These are phyloP conservation scores for Choreutis nemorana DNA, from an alignment of 2,888 invertebrate species.

Conservation along the genomic window DNA sequence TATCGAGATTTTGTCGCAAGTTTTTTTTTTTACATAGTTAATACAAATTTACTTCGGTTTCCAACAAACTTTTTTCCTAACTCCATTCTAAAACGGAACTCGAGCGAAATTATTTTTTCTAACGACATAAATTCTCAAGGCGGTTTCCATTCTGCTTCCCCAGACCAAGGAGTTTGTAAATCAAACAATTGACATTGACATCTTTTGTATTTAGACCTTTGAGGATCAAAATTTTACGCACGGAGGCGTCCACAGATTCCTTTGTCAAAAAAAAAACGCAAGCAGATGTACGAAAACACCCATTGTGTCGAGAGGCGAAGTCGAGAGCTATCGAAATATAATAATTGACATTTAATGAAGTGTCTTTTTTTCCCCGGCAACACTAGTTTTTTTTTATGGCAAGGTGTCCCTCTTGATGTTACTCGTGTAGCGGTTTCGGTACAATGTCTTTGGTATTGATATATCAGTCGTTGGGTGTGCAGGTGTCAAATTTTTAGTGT, in stretches of 20 bases:
- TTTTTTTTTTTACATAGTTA: neutral
- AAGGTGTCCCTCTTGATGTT: neutral
- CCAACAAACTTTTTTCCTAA: no score
- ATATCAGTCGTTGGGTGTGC: constrained; percentile 2
- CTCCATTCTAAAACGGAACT: no score
- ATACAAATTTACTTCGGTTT: no score
- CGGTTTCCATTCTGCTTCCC: no score
- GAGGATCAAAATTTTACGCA: constrained; percentile 48
- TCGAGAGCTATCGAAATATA: constrained; percentile 31
- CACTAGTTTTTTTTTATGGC: constrained; percentile 1
- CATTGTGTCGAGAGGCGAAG: constrained; percentile 31
- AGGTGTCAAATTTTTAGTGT: no score
- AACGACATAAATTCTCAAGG: no score
- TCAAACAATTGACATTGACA: no score
- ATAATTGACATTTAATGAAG: constrained; percentile 57
- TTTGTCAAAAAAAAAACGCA: constrained; percentile 27
- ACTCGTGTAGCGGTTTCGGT: neutral
- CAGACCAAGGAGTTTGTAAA: no score
- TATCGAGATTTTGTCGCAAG: neutral
- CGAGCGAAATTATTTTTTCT: no score
- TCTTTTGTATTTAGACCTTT: constrained; percentile 19
- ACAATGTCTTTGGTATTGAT: constrained; percentile 9
- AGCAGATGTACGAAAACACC: constrained; percentile 41
- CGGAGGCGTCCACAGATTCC: constrained; percentile 23
- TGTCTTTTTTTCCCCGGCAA: constrained; percentile 17